Evolutionary conservation across 53 echinoderm and acorn worm species (phyloP).

Genomic region (Stichopus horrens): DNA sequence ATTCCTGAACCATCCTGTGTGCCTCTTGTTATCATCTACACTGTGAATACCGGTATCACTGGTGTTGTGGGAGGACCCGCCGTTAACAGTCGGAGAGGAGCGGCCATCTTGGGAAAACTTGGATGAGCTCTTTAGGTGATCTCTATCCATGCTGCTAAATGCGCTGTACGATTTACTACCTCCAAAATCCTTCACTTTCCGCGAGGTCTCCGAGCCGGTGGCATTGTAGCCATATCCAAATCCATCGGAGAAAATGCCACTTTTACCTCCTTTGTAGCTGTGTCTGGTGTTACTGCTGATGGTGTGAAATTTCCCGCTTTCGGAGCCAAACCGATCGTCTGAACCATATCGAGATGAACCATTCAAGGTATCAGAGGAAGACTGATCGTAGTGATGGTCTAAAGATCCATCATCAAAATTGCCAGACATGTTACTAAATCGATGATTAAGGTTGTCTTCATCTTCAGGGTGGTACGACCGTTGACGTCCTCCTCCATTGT

Average conservation of each 20-base stretch:
- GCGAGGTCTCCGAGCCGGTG: conserved; percentile 1
- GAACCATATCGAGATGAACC: neutral
- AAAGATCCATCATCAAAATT: neutral
- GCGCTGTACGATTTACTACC: conserved; percentile 32
- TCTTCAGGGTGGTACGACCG: neutral
- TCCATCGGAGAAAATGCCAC: conserved; percentile 6
- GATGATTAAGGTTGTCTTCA: neutral
- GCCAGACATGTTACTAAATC: neutral
- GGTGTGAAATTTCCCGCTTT: neutral
- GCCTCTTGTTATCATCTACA: neutral
- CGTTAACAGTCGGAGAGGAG: conserved; percentile 9
- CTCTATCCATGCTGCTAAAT: neutral
- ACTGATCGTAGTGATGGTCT: conserved; percentile 4
- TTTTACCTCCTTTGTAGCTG: neutral
- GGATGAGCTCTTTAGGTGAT: neutral
- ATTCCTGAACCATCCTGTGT: conserved; percentile 45
- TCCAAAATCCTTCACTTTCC: neutral
- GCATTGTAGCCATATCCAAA: conserved; percentile 2
- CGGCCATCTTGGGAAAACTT: neutral
- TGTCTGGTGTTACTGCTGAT: neutral
- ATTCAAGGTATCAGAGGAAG: conserved; percentile 16
- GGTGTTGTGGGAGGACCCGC: neutral
- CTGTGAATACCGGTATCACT: neutral
- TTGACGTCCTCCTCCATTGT: neutral
- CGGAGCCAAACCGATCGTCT: neutral